A percentile compares a stretch with the other conserved stretches of the same genome.
These are phyloP conservation scores for Spizaetus ornatus DNA, from an alignment of 2,113 vertebrate species.

Conservation along the genomic window DNA sequence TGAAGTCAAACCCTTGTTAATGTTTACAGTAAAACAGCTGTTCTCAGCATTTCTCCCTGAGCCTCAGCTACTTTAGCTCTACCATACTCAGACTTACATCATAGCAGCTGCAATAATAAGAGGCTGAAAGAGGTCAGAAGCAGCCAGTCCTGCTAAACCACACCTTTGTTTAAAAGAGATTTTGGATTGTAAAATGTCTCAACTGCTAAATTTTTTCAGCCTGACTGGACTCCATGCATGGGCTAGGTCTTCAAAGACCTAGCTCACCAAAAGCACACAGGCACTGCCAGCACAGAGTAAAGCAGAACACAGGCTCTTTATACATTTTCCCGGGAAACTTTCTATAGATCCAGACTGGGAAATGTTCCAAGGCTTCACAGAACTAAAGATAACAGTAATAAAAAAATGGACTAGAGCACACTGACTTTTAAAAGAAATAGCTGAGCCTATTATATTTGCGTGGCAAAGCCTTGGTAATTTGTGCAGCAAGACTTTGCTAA, in stretches of 20 bases:
- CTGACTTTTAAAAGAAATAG: constrained; percentile 47
- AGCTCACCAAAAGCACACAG: constrained; percentile 40
- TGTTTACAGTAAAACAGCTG: constrained; percentile 69
- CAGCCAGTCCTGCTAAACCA: constrained; percentile 40
- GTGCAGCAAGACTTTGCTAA: constrained; percentile 2
- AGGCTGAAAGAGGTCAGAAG: constrained; percentile 31
- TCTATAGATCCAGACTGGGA: constrained; percentile 72
- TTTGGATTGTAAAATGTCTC: constrained; percentile 42
- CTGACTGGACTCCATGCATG: constrained; percentile 42
- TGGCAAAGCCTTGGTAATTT: constrained; percentile 11
- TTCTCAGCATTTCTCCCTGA: constrained; percentile 53
- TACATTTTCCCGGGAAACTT: constrained; percentile 70
- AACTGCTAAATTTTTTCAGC: constrained; percentile 39
- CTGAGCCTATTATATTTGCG: not conserved
- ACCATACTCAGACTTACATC: constrained; percentile 38
- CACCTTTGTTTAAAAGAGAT: constrained; percentile 57
- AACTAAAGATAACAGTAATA: constrained; percentile 70
- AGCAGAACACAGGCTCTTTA: constrained; percentile 68
- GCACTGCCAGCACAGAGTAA: constrained; percentile 22
- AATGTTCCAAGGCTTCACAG: constrained; percentile 66
- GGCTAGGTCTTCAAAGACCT: constrained; percentile 40
- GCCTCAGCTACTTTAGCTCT: constrained; percentile 21
- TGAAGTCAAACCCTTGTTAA: constrained; percentile 50
- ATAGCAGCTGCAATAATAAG: constrained; percentile 54
- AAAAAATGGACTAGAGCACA: constrained; percentile 37